Base-by-base conservation (phyloP, 64 coral and sea anemone species). In the Dendrophyllia cribrosa region DNA sequence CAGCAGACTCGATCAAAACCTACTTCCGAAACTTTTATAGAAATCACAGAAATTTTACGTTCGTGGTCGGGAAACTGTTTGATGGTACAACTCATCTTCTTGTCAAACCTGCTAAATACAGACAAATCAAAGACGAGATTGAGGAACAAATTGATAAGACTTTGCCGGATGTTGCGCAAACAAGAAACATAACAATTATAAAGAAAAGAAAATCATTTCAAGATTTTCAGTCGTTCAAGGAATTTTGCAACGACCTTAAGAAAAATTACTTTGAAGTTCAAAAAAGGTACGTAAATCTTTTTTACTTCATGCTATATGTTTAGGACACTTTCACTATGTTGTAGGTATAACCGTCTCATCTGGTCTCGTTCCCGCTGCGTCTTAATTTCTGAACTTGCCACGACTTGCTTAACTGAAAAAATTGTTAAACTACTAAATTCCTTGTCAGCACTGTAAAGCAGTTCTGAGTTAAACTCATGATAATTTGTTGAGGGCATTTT, bases 61-160 rank as follows among this genome's bases (percentile, higher is more conserved):
- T 64, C 20, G 78, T 82, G 14, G 43, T 82, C 14, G 78, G 14
- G 0, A 58, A 82, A 19, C 34, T 82, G 6, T 64, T 46, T 19
- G 78, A 82, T 63, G 78, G 58, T 0, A 63, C 34, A 19, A 79
- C 25, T 62, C 78, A 64, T 59, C 58, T 59, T 82, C 58, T 79
- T 16, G 78, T 82, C 9, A 8, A 43, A 3, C 34, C 78, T 82
- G 15, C 59, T 9, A 60, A 46, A 10, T 82, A 82, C 78, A 24
- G 44, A 63, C 11, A 44, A 9, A 44, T 82, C 2, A 82, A 82
- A 10, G 15, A 82, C 6, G 59, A 82, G 46, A 45, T 82, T 4
- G 78, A 82, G 16, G 25, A 60, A 20, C 7, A 60, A 47, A 82
- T 60, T 46, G 59, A 59, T 1, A 16, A 62, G 9, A 64, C 3